phyloP scores from a whole-genome alignment of 2,888 invertebrate species.

The Labia minor region DNA sequence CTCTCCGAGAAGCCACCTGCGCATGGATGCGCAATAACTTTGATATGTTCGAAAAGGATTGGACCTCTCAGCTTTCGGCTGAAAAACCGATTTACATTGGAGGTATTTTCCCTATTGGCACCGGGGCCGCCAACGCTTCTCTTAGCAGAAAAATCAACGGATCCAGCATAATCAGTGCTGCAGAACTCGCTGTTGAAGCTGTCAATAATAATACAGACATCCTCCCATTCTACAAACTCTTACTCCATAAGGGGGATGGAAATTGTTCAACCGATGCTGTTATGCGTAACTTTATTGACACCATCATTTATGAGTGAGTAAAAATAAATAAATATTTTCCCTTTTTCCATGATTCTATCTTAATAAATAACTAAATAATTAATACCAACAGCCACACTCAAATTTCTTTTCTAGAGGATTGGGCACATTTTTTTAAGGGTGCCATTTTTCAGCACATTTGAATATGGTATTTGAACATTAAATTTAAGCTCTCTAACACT shows the following conservation, averaged over 20 bases:
- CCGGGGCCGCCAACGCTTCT: no score
- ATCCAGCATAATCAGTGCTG: conserved; percentile 38
- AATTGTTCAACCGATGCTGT: conserved; percentile 61
- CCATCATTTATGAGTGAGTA: conserved; percentile 41
- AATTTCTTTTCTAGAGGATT: no score
- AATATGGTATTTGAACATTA: no score
- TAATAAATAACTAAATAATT: no score
- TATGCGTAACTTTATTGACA: conserved; percentile 63
- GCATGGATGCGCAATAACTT: conserved; percentile 48
- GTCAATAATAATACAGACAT: conserved; percentile 50
- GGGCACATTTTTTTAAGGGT: no score
- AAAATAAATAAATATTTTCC: no score
- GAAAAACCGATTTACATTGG: conserved; percentile 46
- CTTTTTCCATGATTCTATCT: no score
- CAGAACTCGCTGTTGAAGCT: conserved; percentile 49
- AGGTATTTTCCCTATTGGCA: conserved; percentile 59
- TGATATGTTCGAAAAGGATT: conserved; percentile 38
- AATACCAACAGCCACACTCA: no score
- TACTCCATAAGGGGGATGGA: conserved; percentile 49
- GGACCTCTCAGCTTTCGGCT: conserved; percentile 34
- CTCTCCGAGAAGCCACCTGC: conserved; percentile 48
- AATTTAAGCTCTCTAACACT: no score
- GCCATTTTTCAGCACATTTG: no score
- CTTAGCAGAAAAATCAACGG: neutral
- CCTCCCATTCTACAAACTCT: conserved; percentile 49